Conservation (phyloP, 2,113 vertebrate genomes). For the Cynoglossus semilaevis region DNA sequence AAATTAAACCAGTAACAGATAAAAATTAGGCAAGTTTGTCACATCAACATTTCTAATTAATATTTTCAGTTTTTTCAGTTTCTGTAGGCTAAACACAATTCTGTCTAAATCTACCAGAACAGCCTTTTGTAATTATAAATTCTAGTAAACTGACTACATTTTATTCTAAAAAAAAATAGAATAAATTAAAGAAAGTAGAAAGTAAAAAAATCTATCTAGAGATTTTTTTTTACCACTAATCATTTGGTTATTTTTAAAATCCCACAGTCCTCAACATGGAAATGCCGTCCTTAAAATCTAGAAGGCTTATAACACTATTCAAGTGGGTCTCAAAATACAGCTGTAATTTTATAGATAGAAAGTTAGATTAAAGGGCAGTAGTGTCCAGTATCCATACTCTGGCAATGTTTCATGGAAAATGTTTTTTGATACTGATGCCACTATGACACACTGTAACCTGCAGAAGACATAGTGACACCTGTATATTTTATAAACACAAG, state of each 20-base stretch:
- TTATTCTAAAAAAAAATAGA: neutral
- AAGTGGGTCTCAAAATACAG: constrained; percentile 45
- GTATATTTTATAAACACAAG: constrained; percentile 50
- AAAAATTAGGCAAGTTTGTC: too few species aligned
- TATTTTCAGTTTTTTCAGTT: too few species aligned
- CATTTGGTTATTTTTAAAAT: neutral
- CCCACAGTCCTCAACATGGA: constrained; percentile 5
- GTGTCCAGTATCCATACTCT: constrained; percentile 30
- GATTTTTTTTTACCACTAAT: neutral
- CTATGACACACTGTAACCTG: constrained; percentile 25
- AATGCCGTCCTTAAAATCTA: constrained; percentile 25
- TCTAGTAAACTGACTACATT: neutral
- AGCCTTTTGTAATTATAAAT: neutral
- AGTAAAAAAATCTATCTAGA: too few species aligned
- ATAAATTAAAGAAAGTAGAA: too few species aligned
- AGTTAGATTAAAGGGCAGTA: constrained; percentile 38
- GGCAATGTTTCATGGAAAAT: constrained; percentile 35
- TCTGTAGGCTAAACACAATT: too few species aligned
- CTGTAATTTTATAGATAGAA: constrained; percentile 47
- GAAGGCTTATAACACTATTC: constrained; percentile 10
- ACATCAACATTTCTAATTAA: too few species aligned
- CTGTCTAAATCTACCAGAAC: too few species aligned
- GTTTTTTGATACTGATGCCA: constrained; percentile 44
- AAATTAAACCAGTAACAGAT: too few species aligned
- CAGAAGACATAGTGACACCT: constrained; percentile 47